These are phyloP conservation scores for Parapsyche elsis DNA, from an alignment of 1,140 invertebrate genomes.

Conservation along the genomic window DNA sequence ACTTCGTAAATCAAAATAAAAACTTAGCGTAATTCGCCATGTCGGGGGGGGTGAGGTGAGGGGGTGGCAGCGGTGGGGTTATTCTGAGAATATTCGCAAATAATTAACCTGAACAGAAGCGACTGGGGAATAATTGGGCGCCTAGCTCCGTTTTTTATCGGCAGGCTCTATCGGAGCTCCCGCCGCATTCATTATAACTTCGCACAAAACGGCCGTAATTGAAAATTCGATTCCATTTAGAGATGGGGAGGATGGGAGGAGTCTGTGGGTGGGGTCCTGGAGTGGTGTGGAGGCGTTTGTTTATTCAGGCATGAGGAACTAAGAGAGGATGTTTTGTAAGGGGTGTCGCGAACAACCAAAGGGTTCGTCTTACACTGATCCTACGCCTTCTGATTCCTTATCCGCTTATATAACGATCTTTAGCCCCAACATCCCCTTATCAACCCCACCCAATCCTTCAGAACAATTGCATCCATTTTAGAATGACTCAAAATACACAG, in stretches of 20 bases:
- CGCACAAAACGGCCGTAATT: conserved; percentile 56
- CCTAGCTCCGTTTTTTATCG: conserved; percentile 55
- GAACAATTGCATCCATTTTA: conserved; percentile 11
- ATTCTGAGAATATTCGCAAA: conserved; percentile 52
- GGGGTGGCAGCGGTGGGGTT: no score
- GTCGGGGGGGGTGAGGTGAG: not conserved
- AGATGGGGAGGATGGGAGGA: conserved; percentile 6
- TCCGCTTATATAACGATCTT: conserved; percentile 52
- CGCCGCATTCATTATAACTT: conserved; percentile 56
- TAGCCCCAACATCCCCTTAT: not conserved
- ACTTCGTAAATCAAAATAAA: no score
- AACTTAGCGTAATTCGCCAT: no score
- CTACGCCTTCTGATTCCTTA: conserved; percentile 54
- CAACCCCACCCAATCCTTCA: not conserved
- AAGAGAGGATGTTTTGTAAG: conserved; percentile 51
- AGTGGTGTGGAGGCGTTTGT: conserved; percentile 47
- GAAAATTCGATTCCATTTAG: conserved; percentile 57
- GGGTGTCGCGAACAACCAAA: conserved; percentile 53
- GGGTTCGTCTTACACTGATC: conserved; percentile 55
- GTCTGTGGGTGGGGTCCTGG: not conserved
- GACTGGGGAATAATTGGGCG: conserved; percentile 50
- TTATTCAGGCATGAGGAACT: conserved; percentile 56
- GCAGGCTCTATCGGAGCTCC: conserved; percentile 45
- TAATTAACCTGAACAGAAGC: conserved; percentile 55
- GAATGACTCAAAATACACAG: conserved; percentile 4